A percentile compares a stretch with the other conserved stretches of the same genome.
These are phyloP conservation scores for Siniperca knerii DNA, from an alignment of 2,113 vertebrate genomes.

Conservation along the genomic window DNA sequence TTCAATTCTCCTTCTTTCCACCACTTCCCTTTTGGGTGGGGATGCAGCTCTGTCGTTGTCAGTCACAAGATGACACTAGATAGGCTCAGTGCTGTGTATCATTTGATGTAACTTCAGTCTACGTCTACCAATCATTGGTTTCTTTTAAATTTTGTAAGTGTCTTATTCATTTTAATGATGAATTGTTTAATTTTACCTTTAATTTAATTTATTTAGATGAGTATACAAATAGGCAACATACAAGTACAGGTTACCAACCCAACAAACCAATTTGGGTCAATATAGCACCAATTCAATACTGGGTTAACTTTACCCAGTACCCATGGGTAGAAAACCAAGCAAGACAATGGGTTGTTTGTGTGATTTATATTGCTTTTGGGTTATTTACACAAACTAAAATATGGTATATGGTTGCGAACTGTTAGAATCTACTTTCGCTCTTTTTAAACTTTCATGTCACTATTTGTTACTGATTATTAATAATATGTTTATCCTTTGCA, in stretches of 20 bases:
- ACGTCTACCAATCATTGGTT: background rate
- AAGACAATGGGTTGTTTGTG: background rate
- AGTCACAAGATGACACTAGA: conserved; percentile 6
- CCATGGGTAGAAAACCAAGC: background rate
- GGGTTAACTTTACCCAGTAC: too few species aligned
- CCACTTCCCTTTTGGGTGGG: conserved; percentile 60
- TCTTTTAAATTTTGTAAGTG: conserved; percentile 26
- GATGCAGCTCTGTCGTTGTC: background rate
- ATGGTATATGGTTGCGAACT: background rate
- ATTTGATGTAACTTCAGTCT: background rate
- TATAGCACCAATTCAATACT: background rate
- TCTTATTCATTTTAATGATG: background rate
- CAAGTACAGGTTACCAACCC: background rate
- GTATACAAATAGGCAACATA: background rate
- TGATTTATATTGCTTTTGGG: background rate
- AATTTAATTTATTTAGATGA: background rate
- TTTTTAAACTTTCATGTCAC: background rate
- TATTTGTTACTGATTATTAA: background rate
- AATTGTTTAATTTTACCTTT: background rate
- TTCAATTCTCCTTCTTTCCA: conserved; percentile 62
- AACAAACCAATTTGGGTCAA: background rate
- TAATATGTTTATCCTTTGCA: background rate
- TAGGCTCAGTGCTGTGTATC: background rate
- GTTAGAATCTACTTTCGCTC: background rate
- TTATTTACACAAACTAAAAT: background rate